Conservation (phyloP, 2,113 vertebrate species). For the Meriones unguiculatus region DNA sequence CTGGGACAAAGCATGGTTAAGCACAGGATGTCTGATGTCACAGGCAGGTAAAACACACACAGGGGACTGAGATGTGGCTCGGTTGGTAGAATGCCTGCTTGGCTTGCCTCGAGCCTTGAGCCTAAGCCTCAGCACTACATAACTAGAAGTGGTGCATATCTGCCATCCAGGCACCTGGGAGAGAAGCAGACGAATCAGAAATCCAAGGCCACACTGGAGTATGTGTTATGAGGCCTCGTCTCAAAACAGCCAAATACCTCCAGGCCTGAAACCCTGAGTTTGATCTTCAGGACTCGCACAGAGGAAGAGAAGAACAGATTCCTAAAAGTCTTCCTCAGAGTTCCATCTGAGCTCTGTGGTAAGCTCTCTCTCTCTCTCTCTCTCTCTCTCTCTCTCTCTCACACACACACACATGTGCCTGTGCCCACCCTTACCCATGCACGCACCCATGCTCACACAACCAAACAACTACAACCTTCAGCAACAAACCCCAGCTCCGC, state of each 20-base stretch:
- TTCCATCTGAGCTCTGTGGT: neutral
- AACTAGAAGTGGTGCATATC: neutral
- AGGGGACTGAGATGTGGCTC: neutral
- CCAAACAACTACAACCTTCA: neutral
- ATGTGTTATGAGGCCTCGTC: neutral
- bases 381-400: too few species aligned
- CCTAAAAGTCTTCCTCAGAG: neutral
- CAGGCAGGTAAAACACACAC: neutral
- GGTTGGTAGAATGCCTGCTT: neutral
- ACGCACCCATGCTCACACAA: neutral
- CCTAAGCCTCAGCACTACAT: neutral
- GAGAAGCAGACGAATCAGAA: neutral
- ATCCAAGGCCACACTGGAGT: neutral
- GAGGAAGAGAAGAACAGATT: too few species aligned
- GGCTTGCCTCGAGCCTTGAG: too few species aligned
- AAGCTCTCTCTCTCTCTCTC: too few species aligned
- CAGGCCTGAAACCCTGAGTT: neutral
- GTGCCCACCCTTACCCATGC: neutral
- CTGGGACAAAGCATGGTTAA: neutral
- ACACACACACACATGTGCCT: neutral
- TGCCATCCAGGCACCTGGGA: neutral
- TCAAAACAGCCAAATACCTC: neutral
- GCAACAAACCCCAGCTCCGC: neutral
- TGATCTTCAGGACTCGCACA: too few species aligned
- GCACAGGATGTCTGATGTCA: fast-evolving